Base-by-base conservation (phyloP, 2,888 invertebrate species). In the Epiblema foenella region DNA sequence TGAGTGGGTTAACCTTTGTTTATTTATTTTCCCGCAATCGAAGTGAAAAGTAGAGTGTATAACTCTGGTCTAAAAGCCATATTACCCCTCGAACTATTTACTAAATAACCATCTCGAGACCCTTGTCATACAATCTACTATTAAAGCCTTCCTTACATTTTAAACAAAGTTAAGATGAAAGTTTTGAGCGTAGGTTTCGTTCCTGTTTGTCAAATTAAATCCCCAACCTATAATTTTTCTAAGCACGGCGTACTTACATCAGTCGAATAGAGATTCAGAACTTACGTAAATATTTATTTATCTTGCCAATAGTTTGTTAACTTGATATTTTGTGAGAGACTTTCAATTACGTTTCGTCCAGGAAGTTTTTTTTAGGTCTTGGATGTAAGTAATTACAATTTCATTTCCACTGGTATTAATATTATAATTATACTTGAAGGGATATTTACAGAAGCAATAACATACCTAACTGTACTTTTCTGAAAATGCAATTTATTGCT, bases 131-230 rank as follows among this genome's bases (percentile, higher is more conserved):
- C n/a, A 54, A 33, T 57, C 37, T 46, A 15, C 20, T 15, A 42
- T 56, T 42, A 56, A 42, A 11, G 37, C 20, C 46, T 67, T 33
- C 49, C 66, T 24, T 46, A 66, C 46, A 57, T 57, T 67, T 67
- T 66, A 29, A 58, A 51, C 49, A 64, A 54, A 67, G 49, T 33
- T 67, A 67, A 67, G 51, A 49, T 20, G 15, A 39, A 67, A 58
- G 66, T 65, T 66, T 18, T 12, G 46, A 9, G 37, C 37, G 15
- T 49, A n/a, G 52, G 15, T 33, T 56, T 17, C 46, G 49, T 59
- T 67, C 58, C 51, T 58, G 33, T 66, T 67, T 67, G 59, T 67
- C 67, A 58, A 59, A 67, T 67, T 51, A 51, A 59, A 67, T 59
- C 33, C 49, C 49, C 17, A 59, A 67, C 49, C 15, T 37, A 59